Base-by-base conservation (phyloP, 2,113 vertebrate genomes). In the Pygoscelis antarcticus region DNA sequence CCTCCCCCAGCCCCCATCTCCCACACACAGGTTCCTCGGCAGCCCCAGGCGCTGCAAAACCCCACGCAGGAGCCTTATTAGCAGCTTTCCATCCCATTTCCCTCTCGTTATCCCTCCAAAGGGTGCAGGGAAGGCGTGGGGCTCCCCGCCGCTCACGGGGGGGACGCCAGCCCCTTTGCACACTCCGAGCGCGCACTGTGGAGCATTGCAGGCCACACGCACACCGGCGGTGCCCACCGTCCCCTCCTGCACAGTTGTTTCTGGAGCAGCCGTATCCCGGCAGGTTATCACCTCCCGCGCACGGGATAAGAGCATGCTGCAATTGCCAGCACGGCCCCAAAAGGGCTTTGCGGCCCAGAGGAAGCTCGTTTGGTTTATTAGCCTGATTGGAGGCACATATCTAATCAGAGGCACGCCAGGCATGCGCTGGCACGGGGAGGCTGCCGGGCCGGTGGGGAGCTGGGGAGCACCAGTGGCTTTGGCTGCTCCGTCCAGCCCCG, bases 161-260 rank as follows among this genome's bases (percentile, higher is more conserved):
- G 94, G 58, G 13, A 10, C 18, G 14, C 23, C 79, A 51, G 36
- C 36, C 44, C 83, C 89, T 13, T 26, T 4, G 42, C 42, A 9
- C 2, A 0, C 58, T 11, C 74, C 0, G 32, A 16, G n/a, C 2
- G 9, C 1, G 3, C 64, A 22, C 65, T 2, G 10, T 1, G 3
- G 40, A 77, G 42, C 88, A 20, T 6, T 13, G 14, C 14, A 6
- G 2, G 7, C 10, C 64, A 49, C 13, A 3, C 0, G 44, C 49
- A 9, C 0, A 1, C 65, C 13, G 27, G 30, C 16, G 1, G 5
- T 1, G 94, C n/a, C 69, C 14, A 3, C 82, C 2, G 0, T 23
- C 52, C 72, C 62, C 57, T n/a, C 62, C 32, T 14, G 66, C 42
- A 29, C 70, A 3, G 58, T 2, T 14, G 27, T 19, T 60, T 32